These are phyloP conservation scores for Drosophila limbata DNA, from an alignment of 2,888 invertebrate species.

Conservation along the genomic window DNA sequence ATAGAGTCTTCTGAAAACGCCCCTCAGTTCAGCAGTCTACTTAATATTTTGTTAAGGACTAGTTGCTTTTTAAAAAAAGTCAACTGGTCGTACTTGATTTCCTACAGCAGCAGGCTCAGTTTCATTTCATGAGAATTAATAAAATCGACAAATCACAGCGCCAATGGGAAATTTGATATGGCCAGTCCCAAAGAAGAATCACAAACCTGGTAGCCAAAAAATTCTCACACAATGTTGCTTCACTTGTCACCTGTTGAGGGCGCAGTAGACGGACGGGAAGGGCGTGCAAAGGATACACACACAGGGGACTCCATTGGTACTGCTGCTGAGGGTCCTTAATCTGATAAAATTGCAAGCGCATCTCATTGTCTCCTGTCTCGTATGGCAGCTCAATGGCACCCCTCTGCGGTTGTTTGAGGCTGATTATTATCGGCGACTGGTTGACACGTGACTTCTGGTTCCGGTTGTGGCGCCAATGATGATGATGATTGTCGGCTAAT, in stretches of 20 bases:
- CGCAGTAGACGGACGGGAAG: slow-evolving; percentile 12
- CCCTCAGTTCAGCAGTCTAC: too few species aligned
- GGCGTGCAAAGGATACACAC: slow-evolving; percentile 39
- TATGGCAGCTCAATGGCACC: slow-evolving; percentile 28
- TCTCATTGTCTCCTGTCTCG: slow-evolving; percentile 48
- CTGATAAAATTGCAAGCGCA: slow-evolving; percentile 77
- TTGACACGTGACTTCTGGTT: slow-evolving; percentile 71
- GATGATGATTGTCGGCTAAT: slow-evolving; percentile 67
- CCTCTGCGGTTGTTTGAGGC: slow-evolving; percentile 57
- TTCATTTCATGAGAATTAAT: slow-evolving; percentile 75
- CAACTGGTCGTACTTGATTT: slow-evolving; percentile 21
- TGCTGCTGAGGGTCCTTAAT: slow-evolving; percentile 57
- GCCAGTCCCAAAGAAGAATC: slow-evolving; percentile 37
- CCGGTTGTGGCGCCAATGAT: slow-evolving; percentile 52
- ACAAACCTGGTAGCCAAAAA: slow-evolving; percentile 47
- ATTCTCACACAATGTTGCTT: slow-evolving; percentile 74
- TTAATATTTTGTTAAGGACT: slow-evolving; percentile 8
- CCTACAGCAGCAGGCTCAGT: slow-evolving; percentile 48
- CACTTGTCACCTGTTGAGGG: slow-evolving; percentile 75
- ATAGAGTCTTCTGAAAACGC: not conserved
- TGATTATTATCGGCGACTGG: slow-evolving; percentile 70
- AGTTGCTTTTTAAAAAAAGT: slow-evolving; percentile 28
- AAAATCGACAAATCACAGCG: slow-evolving; percentile 76
- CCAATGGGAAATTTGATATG: slow-evolving; percentile 73
- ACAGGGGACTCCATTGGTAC: slow-evolving; percentile 41